Evolutionary conservation across 2,888 invertebrate species (phyloP).

Genomic region (Periphyllus acericola): DNA sequence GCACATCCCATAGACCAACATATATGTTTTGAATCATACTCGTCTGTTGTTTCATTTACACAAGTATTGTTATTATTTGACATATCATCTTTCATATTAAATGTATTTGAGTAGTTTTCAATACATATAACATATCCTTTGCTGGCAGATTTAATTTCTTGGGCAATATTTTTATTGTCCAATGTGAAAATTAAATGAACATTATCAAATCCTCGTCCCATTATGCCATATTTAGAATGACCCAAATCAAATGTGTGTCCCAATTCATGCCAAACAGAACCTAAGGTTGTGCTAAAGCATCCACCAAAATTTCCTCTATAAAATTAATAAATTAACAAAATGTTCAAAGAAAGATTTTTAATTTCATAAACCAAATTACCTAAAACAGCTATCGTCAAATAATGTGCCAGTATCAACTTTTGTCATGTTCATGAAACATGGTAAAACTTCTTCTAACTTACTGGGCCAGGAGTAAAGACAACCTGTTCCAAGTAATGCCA

Average conservation of each 20-base stretch:
- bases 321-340: slow-evolving; percentile 7
- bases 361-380: slow-evolving; percentile 67
- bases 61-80: slow-evolving; percentile 37
- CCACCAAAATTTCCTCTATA: slow-evolving; percentile 82
- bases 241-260: slow-evolving; percentile 95
- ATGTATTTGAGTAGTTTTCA: slow-evolving; percentile 64
- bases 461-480: slow-evolving; percentile 92
- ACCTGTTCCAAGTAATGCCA: slow-evolving; percentile 90
- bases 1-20: slow-evolving; percentile 74
- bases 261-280: slow-evolving; percentile 91
- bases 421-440: slow-evolving; percentile 73
- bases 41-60: slow-evolving; percentile 28
- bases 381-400: slow-evolving; percentile 93
- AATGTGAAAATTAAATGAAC: slow-evolving; percentile 77
- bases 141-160: slow-evolving; percentile 56
- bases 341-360: slow-evolving; percentile 30
- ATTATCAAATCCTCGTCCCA: slow-evolving; percentile 91
- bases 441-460: slow-evolving; percentile 75
- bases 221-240: slow-evolving; percentile 89
- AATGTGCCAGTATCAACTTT: slow-evolving; percentile 78
- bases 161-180: slow-evolving; percentile 54
- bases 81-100: slow-evolving; percentile 39
- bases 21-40: slow-evolving; percentile 44
- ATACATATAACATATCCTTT: slow-evolving; percentile 62
- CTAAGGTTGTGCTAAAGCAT: slow-evolving; percentile 89